Evolutionary conservation across 2,797 vertebrate genomes (phyloP), one percentile per base, ranked within the genome.

Genomic region (Hybognathus amarus): DNA sequence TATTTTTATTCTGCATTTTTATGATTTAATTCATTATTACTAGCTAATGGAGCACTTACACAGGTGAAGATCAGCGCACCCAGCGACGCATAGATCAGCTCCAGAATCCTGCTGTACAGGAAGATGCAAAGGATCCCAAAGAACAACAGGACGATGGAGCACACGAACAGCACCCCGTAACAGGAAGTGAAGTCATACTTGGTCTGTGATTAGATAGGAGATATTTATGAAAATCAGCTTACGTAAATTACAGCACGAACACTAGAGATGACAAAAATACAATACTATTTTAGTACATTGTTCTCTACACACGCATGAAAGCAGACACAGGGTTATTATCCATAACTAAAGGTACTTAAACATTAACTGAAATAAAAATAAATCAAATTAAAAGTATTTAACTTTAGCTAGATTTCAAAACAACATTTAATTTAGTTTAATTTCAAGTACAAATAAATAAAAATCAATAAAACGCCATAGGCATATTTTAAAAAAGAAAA

Each of bases 111-210:
- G 93, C 95, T 93, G 69, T 96, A 96, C 90, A 98, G 95, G 92
- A 99, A 97, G 92, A 97, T 97, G 94, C 97, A 98, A 66, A 99
- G 96, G 84, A 98, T 90, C 88, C 95, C 94, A 78, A 98, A 98
- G 91, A 98, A 45, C 27, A 98, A 11, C 76, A 99, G 94, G 83
- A 98, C 96, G 3, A 97, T 96, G 30, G 95, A 90, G 89, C 96
- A 97, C 70, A 98, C 95, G 7, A 98, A 95, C 73, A 99, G 96
- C 80, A 98, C 96, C 0, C 97, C 97, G 79, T 93, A 92, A 87
- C 97, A 98, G 40, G 97, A 97, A 5, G 97, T 97, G 94, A 98
- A 98, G 94, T 98, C 97, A 36, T 97, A 98, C 84, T 97, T 97
- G 82, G 95, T 98, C 97, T 98, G 89, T 0, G 11, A 67, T 42